A percentile compares a stretch with the other conserved stretches of the same genome.
These are phyloP conservation scores for Ladona fulva DNA, from an alignment of 1,140 invertebrate genomes.

Conservation along the genomic window DNA sequence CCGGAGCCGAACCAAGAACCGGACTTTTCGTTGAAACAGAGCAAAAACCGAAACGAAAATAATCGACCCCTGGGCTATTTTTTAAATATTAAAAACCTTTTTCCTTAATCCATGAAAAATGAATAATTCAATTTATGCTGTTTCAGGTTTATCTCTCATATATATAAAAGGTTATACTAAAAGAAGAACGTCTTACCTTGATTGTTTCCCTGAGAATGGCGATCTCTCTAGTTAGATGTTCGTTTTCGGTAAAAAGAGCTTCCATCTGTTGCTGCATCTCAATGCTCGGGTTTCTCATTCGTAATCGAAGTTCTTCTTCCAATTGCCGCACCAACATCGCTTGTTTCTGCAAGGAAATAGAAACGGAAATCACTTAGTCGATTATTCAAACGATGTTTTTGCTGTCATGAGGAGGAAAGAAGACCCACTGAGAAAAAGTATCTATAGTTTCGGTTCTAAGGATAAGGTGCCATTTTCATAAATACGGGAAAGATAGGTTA, in stretches of 20 bases:
- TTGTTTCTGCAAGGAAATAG: slow-evolving; percentile 75
- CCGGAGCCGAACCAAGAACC: no score
- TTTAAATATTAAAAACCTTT: no score
- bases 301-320: slow-evolving; percentile 77
- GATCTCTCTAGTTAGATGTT: slow-evolving; percentile 89
- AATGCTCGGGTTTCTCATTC: slow-evolving; percentile 69
- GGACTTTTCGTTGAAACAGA: no score
- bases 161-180: no score
- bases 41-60: no score
- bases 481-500: no score
- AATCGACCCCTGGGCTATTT: no score
- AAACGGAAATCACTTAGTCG: not conserved
- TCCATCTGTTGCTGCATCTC: slow-evolving; percentile 89
- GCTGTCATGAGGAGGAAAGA: not conserved
- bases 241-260: slow-evolving; percentile 84
- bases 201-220: slow-evolving; percentile 90
- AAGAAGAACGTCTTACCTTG: slow-evolving; percentile 51
- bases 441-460: not conserved
- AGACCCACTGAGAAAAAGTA: not conserved
- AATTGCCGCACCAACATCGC: slow-evolving; percentile 85
- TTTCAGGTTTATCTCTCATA: no score
- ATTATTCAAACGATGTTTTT: not conserved
- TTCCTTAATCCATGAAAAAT: no score
- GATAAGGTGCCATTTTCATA: no score
- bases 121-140: no score